Base-by-base conservation (phyloP, 2,888 invertebrate genomes). In the Labia minor region DNA sequence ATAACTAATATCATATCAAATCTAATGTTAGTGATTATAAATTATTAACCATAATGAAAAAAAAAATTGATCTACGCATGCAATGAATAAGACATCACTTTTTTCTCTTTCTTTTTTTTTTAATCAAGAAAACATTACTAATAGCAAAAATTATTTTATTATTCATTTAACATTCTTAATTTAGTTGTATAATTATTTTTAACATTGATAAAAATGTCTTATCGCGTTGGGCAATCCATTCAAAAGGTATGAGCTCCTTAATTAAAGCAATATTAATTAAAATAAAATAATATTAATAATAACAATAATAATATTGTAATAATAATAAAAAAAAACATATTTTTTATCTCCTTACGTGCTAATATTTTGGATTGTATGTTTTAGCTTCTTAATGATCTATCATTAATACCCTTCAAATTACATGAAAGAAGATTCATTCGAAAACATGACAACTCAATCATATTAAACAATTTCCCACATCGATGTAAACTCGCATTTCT, bases 141-240 rank as follows among this genome's bases (percentile, higher is more conserved):
- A 49, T 49, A 14, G 49, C 49, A 49, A 49, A 14, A 49, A 49
- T 49, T 49, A 49, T 49, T 49, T 16, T 49, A 49, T 8, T 49
- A 49, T n/a, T 3, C 49, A 49, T 49, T 49, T 49, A 10, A 49
- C 49, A 49, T 49, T 49, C 49, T 49, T 49, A 49, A 49, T 49
- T 49, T 49, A 49, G 49, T n/a, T 49, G 49, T 49, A 49, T 49
- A 49, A 49, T 49, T 49, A 49, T 49, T 49, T 49, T 49, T 49
- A 8, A 49, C 49, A 49, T 49, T 49, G n/a, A 49, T 26, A 26
- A 26, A 26, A 26, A 3, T 26, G 26, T 8, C 3, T 26, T 26
- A 26, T 26, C 26, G 26, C 26, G 8, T 26, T 8, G 26, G 26
- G 49, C n/a, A 49, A 49, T 49, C 49, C 3, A 49, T 49, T 49